Evolutionary conservation across 2,888 invertebrate species (phyloP), one percentile per base, ranked within the genome.

Genomic region (Lasioglossum malachurum): DNA sequence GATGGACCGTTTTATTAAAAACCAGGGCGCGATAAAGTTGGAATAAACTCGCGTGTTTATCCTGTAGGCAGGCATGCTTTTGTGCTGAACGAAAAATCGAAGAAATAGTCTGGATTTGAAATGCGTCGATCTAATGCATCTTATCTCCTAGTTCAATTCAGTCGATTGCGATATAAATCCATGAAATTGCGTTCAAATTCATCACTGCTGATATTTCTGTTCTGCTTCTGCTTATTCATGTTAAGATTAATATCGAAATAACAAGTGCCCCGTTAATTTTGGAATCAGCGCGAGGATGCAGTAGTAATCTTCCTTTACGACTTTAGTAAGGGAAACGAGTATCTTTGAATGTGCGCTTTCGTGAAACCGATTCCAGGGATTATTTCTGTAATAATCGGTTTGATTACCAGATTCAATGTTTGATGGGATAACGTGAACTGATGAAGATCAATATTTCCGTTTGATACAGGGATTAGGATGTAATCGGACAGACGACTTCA

Each of bases 401-500:
- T 16, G 4, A 27, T 60, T 60, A n/a, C 27, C 27, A 5, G 60
- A 60, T 60, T 16, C 27, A 16, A 60, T 60, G 31, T 16, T 31
- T 27, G 60, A 60, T 16, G 27, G 64, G 67, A 69, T 38, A 69
- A 69, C 38, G 38, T 69, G 69, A 7, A 38, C 23, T 38, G 38
- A 69, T 10, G 41, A 12, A 69, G 35, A 38, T 41, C 38, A 41
- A 69, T 69, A 69, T 85, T 80, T 74, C 77, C 78, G 75, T 87
- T 87, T 74, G 74, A 85, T 80, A 41, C 88, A 95, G 95, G 93
- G 92, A 82, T 91, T 94, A 88, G 93, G 94, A 88, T 93, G 94
- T 86, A 93, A 92, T 84, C 93, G 93, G 78, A 90, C 92, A 71
- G 95, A 95, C 87, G 94, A 94, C 83, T 92, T 93, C 87, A 93